Base-by-base conservation (phyloP, 2,888 invertebrate genomes). In the Nematopogon swammerdamellus region DNA sequence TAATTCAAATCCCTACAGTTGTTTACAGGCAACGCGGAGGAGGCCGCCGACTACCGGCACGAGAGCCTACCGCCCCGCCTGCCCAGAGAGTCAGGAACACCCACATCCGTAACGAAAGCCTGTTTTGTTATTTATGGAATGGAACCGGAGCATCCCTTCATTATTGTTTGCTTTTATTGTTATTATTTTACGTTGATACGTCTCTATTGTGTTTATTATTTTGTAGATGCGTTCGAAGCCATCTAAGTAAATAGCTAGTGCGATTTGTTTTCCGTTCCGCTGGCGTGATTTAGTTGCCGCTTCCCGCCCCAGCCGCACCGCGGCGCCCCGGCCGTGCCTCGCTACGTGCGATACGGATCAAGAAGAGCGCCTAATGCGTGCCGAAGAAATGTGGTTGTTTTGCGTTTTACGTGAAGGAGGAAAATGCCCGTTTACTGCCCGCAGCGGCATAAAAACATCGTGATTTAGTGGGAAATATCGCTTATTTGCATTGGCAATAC, bases 81-180 rank as follows among this genome's bases (percentile, higher is more conserved):
- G n/a, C n/a, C n/a, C n/a, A n/a, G 70, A 72, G 70, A 69, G 69
- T 71, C 36, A 25, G 36, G 14, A 36, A 36, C n/a, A 74, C 73
- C 70, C 72, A 71, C 72, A 75, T 75, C 71, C 72, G 70, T 68
- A 68, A 68, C 67, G 70, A 73, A 72, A 71, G 71, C 70, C 68
- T 72, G 70, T 70, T 71, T 63, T 60, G 71, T 77, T 76, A 73
- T 77, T 76, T 74, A 76, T 74, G 72, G 65, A 67, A 68, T 72
- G 67, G 72, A 70, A 6, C 6, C n/a, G 36, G 36, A 14, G 11
- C 6, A 4, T 36, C 11, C 36, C 72, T 74, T 72, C 72, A 72
- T 76, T 74, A 70, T 75, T 73, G 69, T 68, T 73, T 36, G 36
- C 11, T 36, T 36, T 36, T 36, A 36, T 36, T 25, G 10, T 10